Evolutionary conservation across 1,140 invertebrate genomes (phyloP), one percentile per base, ranked within the genome.

Genomic region (Sminthurides bifidus): DNA sequence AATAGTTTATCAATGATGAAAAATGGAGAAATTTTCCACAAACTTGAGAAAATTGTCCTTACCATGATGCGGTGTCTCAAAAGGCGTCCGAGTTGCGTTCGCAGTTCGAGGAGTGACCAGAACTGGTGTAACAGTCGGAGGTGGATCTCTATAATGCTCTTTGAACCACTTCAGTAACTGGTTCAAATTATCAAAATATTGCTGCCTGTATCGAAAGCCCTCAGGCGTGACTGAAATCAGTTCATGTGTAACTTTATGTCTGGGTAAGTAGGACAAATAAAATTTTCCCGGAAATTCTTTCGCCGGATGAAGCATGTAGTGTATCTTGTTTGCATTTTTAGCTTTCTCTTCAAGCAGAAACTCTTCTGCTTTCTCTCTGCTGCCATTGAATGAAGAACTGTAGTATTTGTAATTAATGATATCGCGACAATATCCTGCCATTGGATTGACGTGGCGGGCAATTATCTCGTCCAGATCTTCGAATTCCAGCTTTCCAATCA

Each of bases 401-500:
- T 84, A 95, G 68, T 96, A 95, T 68, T 92, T 93, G 70, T 93
- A 96, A 21, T 82, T 79, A 14, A 94, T 72, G 26, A 98, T 76
- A 68, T 98, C 94, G 0, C 91, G 77, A 1, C 88, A 90, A 68
- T 85, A 84, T 0, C 81, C 77, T 2, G 94, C 92, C 91, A 99
- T 95, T 0, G 94, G 95, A 61, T 87, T 92, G 4, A 99, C 83
- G 71, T 95, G 81, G 12, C 93, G 79, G 0, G 94, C 93, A 33
- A 98, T 90, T 43, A 99, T 99, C 83, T 99, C 95, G 73, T 99
- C 95, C 15, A 98, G 72, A 74, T 98, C 95, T 76, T 99, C 95
- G 73, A 93, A 98, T 66, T 94, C 87, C 66, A 88, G 87, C 52
- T 77, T 81, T 14, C 56, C 83, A 59, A 96, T 95, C 80, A 82